Conservation (phyloP, 1,140 invertebrate genomes). For the Lucilia sericata region DNA sequence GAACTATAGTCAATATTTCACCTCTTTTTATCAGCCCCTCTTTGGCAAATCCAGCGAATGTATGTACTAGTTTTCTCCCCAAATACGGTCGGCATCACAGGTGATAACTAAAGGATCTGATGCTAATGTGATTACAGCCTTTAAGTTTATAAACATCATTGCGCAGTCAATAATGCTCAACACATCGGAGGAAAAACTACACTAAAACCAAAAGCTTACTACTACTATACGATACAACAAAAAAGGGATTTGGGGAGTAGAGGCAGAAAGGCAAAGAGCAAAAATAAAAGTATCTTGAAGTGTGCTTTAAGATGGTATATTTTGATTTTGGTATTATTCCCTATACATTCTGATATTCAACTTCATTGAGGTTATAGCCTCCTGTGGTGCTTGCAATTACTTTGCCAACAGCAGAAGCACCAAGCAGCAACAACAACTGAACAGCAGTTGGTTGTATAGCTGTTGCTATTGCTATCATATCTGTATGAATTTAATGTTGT, state of each 20-base stretch:
- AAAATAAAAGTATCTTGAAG: slow-evolving; percentile 3
- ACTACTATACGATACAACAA: too few relatives aligned
- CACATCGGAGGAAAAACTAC: background rate
- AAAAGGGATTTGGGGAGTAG: too few relatives aligned
- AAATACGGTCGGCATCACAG: slow-evolving; percentile 47
- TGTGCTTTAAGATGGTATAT: slow-evolving; percentile 14
- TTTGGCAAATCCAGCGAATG: background rate
- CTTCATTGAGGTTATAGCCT: slow-evolving; percentile 7
- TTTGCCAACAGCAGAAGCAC: slow-evolving; percentile 23
- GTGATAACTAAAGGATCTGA: slow-evolving; percentile 53
- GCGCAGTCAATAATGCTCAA: slow-evolving; percentile 38
- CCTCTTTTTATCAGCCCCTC: background rate
- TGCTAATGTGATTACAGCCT: slow-evolving; percentile 54
- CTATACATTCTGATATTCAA: background rate
- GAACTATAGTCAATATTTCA: background rate
- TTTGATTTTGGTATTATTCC: background rate
- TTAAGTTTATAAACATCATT: slow-evolving; percentile 53
- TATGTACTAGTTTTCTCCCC: background rate
- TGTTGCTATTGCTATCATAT: background rate
- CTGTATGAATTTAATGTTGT: background rate
- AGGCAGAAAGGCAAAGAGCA: too few relatives aligned
- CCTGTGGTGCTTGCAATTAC: slow-evolving; percentile 39
- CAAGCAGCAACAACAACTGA: background rate
- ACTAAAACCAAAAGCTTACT: too few relatives aligned
- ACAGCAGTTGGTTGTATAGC: slow-evolving; percentile 1